Evolutionary conservation across 2,797 vertebrate genomes (phyloP).

Genomic region (Helarctos malayanus): DNA sequence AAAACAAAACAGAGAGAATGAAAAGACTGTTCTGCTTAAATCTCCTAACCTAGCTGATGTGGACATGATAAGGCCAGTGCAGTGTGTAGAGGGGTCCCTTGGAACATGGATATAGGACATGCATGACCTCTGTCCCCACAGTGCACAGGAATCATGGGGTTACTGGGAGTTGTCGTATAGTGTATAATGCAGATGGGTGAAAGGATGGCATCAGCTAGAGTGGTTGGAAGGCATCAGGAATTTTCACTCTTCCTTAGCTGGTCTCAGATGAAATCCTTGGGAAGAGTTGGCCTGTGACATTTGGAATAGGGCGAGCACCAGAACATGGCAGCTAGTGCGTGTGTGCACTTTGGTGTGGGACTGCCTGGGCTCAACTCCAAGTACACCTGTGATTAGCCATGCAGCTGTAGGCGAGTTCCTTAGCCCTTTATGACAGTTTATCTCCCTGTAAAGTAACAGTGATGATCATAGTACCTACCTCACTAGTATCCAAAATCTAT

Average conservation of each 20-base stretch:
- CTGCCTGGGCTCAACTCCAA: background rate
- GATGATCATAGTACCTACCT: background rate
- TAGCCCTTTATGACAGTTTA: background rate
- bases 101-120: background rate
- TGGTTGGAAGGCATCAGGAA: background rate
- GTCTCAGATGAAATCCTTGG: background rate
- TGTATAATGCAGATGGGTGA: background rate
- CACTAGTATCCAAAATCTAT: background rate
- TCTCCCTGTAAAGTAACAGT: background rate
- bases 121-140: background rate
- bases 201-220: background rate
- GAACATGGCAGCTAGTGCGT: background rate
- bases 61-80: background rate
- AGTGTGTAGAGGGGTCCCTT: background rate
- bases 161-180: background rate
- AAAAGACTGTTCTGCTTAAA: background rate
- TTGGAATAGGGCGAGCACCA: background rate
- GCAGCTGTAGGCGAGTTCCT: background rate
- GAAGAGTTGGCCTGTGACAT: background rate
- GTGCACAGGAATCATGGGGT: too few relatives aligned
- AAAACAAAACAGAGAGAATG: background rate
- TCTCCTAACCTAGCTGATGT: background rate
- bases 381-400: background rate
- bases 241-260: background rate
- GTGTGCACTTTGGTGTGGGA: background rate